Base-by-base conservation (phyloP, 2,113 vertebrate genomes). In the Chlorodrepanis virens region DNA sequence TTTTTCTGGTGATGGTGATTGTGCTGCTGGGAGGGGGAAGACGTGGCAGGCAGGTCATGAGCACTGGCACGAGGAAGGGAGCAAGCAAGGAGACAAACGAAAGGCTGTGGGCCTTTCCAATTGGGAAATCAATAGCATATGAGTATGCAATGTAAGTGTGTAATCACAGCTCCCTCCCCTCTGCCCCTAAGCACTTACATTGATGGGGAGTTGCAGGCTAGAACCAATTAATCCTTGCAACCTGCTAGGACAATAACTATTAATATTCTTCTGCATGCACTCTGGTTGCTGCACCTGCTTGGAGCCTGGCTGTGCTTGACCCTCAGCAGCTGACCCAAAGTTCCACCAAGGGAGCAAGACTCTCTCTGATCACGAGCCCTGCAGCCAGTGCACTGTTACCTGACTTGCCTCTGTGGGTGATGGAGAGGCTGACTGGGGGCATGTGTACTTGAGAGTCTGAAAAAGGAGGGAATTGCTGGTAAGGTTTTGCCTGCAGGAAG, bases 151-250 rank as follows among this genome's bases (percentile, higher is more conserved):
- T 56, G 47, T 83, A 83, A 87, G 33, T 80, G 39, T 74, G 54
- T 88, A 94, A 94, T 91, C 76, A 90, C 60, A 84, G 77, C 76
- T 93, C 84, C 59, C 52, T 92, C 91, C 70, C 77, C 80, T 91
- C 63, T 91, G 87, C 54, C 87, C 82, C 84, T 83, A 47, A 81
- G 82, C 67, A 78, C 75, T 91, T 91, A 72, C 24, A 21, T 45
- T 76, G 84, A 95, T 91, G 71, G 93, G 14, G 52, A 78, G 59
- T 70, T 93, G 33, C 57, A 89, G 59, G 29, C 85, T 89, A 89
- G 61, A 95, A 89, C 89, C 49, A 91, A 94, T 95, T 95, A 95
- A 90, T 95, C 83, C 86, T 89, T 92, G 49, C 57, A 96, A n/a
- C 64, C 76, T 92, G 40, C 60, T 92, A 77, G 65, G 61, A 83